Evolutionary conservation across 2,888 invertebrate species (phyloP).

Genomic region (Agriotes lineatus): DNA sequence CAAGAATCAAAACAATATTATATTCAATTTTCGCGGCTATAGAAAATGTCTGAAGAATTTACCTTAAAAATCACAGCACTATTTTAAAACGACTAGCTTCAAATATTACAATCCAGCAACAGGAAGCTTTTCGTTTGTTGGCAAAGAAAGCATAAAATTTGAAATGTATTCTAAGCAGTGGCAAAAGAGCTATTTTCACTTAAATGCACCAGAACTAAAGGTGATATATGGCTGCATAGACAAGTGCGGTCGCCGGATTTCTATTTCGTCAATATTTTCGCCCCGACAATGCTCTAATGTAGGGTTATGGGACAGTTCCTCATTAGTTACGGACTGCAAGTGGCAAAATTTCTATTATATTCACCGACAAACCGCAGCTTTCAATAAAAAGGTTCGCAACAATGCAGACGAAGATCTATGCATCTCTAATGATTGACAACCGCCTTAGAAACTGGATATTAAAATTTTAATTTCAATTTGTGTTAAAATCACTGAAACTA

Average conservation of each 20-base stretch:
- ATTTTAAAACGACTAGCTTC: too few relatives aligned
- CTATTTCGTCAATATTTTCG: slow-evolving; percentile 30
- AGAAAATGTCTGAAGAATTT: too few relatives aligned
- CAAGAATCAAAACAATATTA: too few relatives aligned
- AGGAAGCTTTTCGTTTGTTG: too few relatives aligned
- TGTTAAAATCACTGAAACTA: too few relatives aligned
- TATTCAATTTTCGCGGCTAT: too few relatives aligned
- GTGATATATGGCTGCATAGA: slow-evolving; percentile 39
- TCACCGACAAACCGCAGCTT: slow-evolving; percentile 18
- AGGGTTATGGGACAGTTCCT: slow-evolving; percentile 36
- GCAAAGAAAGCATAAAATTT: slow-evolving; percentile 6
- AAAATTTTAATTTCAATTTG: too few relatives aligned
- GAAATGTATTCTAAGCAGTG: not conserved
- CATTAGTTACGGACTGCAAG: slow-evolving; percentile 34
- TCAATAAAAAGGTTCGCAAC: not conserved
- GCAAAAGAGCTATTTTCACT: slow-evolving; percentile 9
- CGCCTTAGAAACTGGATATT: too few relatives aligned
- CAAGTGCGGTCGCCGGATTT: slow-evolving; percentile 37
- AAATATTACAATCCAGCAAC: too few relatives aligned
- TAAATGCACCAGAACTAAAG: slow-evolving; percentile 29
- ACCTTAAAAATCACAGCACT: too few relatives aligned
- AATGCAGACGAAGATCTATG: not conserved
- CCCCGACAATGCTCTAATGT: slow-evolving; percentile 31
- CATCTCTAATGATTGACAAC: too few relatives aligned
- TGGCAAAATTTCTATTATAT: slow-evolving; percentile 28